Base-by-base conservation (phyloP, 2,888 invertebrate species). In the Phengaris arion region DNA sequence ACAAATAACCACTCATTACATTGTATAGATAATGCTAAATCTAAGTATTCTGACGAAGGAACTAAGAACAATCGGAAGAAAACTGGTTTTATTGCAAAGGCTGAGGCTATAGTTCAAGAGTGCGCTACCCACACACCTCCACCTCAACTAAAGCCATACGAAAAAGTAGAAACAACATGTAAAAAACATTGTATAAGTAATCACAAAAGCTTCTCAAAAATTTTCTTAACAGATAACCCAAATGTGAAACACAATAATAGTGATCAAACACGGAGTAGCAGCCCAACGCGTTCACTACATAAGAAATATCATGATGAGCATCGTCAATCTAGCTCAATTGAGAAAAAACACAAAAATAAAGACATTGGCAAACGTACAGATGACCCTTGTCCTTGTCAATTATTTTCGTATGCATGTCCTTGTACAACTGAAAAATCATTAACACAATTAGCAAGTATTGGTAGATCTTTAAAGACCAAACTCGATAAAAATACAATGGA, bases 321-420 rank as follows among this genome's bases (percentile, higher is more conserved):
- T 57, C 85, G 84, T 78, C 87, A 86, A 76, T 85, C 87, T n/a
- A 78, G 81, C 54, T 75, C 79, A n/a, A 85, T 87, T 80, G 84
- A 86, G 75, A 87, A 84, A 76, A 87, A 84, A 77, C 74, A 46
- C 46, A 88, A 83, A 80, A 89, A 83, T 77, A 88, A 87, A 80
- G 85, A 87, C 10, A 82, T 78, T 46, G 83, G 83, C 1, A 86
- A 86, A 75, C 84, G 83, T 12, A 84, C 79, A 6, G 87, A 89
- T 79, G 84, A 89, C 76, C 89, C 89, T 6, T 91, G 90, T 77
- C 89, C 90, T 0, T 90, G 91, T 80, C 89, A 91, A 81, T 80
- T 91, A 77, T 91, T 91, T 83, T 89, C 90, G 6, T 90, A 89
- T 76, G 85, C 86, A 13, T 90, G 90, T 78, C 87, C 89, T 59